These are phyloP conservation scores for Dusona sp. DNA, from an alignment of 2,888 invertebrate genomes.

Conservation along the genomic window DNA sequence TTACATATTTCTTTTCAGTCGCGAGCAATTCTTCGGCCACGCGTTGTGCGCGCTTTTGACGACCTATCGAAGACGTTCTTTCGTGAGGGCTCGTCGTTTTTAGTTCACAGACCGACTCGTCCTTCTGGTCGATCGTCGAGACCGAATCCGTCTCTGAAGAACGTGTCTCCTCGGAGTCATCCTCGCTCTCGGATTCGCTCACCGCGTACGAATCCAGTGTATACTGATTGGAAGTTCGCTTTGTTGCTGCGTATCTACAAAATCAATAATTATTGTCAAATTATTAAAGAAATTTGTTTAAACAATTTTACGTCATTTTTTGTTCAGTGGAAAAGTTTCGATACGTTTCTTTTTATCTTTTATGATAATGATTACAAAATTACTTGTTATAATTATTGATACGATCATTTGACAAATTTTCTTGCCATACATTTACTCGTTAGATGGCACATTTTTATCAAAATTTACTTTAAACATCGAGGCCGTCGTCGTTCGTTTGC, in stretches of 20 bases:
- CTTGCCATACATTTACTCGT: background rate
- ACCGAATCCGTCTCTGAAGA: constrained; percentile 74
- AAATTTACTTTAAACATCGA: constrained; percentile 7
- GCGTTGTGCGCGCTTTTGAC: constrained; percentile 78
- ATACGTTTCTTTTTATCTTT: background rate
- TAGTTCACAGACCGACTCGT: constrained; percentile 72
- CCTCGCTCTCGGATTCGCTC: constrained; percentile 85
- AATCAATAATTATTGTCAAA: constrained; percentile 5
- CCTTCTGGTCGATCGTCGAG: constrained; percentile 73
- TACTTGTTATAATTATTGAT: background rate
- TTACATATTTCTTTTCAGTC: constrained; percentile 88
- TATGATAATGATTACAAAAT: background rate
- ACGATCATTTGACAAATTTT: background rate
- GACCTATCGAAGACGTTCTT: constrained; percentile 70
- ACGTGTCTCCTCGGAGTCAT: constrained; percentile 81
- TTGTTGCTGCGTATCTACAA: constrained; percentile 79
- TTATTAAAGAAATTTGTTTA: background rate
- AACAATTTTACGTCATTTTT: background rate
- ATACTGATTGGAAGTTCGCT: constrained; percentile 79
- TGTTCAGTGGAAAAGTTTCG: background rate
- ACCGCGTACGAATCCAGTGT: constrained; percentile 82
- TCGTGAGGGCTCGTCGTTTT: constrained; percentile 71
- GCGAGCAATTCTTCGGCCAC: constrained; percentile 87
- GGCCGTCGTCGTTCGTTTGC: constrained; percentile 25
- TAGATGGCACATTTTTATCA: background rate